Conservation (phyloP, 1,140 invertebrate species). For the Drosophila pectinifera region DNA sequence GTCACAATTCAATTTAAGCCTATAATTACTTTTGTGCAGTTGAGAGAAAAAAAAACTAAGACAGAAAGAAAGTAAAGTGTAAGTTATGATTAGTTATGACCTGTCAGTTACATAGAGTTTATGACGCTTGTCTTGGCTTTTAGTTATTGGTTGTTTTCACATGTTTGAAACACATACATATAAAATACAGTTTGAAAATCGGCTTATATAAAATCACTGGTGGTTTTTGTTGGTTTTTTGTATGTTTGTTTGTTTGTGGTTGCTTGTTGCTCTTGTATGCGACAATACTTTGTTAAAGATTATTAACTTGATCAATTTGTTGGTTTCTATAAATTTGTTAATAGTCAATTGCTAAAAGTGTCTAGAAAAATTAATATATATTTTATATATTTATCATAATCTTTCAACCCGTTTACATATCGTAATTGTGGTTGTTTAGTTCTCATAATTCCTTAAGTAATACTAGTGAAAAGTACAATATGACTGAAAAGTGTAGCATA, state of each 20-base stretch:
- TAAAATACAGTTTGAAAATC: constrained; percentile 68
- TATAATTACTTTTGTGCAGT: constrained; percentile 48
- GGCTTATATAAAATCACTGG: constrained; percentile 80
- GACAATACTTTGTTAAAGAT: constrained; percentile 44
- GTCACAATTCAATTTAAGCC: constrained; percentile 14
- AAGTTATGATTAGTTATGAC: constrained; percentile 32
- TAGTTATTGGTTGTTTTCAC: constrained; percentile 41
- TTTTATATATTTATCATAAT: constrained; percentile 52
- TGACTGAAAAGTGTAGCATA: constrained; percentile 60
- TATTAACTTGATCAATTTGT: constrained; percentile 61
- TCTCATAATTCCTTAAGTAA: constrained; percentile 57
- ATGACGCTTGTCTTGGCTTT: constrained; percentile 45
- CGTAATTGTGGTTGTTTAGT: constrained; percentile 38
- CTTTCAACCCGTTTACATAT: constrained; percentile 33
- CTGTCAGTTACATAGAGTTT: constrained; percentile 37
- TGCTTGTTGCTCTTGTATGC: constrained; percentile 35
- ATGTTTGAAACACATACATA: constrained; percentile 50
- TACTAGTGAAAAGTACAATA: constrained; percentile 72
- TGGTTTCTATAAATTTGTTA: constrained; percentile 65
- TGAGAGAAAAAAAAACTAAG: constrained; percentile 1
- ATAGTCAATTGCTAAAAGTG: constrained; percentile 76
- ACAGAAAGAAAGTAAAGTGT: constrained; percentile 4
- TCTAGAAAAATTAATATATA: constrained; percentile 68
- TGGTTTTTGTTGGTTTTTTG: constrained; percentile 61
- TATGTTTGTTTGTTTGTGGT: constrained; percentile 42